Percentiles rank a stretch among this genome's conserved stretches.
These are phyloP conservation scores for Pluvianellus socialis DNA, from an alignment of 2,113 vertebrate genomes.

Conservation along the genomic window DNA sequence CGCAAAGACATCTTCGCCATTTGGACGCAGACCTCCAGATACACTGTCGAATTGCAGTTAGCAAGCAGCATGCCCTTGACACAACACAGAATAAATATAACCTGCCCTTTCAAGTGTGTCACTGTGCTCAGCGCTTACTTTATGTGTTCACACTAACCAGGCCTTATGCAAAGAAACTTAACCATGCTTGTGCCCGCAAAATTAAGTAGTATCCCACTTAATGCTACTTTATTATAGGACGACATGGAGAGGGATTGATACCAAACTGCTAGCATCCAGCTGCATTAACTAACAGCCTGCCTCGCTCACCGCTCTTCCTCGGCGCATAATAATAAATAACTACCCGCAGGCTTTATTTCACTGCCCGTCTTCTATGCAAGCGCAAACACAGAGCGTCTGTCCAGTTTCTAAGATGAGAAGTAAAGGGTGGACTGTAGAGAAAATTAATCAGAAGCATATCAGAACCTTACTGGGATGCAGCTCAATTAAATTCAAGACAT, in stretches of 20 bases:
- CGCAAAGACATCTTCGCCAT: conserved; percentile 20
- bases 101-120: conserved; percentile 40
- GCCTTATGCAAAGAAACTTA: not conserved
- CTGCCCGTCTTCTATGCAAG: not conserved
- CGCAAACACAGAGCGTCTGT: not conserved
- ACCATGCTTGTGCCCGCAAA: not conserved
- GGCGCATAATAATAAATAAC: conserved; percentile 4
- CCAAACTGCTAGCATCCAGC: not conserved
- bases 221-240: not conserved
- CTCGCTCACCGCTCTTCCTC: not conserved
- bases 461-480: conserved; percentile 38
- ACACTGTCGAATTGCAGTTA: conserved; percentile 44
- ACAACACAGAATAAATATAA: conserved; percentile 49
- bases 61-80: conserved; percentile 43
- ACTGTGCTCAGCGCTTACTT: not conserved
- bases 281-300: not conserved
- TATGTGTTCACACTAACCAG: not conserved
- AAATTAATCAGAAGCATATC: conserved; percentile 45
- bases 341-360: conserved; percentile 36
- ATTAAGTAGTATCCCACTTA: not conserved
- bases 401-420: conserved; percentile 7
- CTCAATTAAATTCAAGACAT: conserved; percentile 52
- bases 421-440: not conserved
- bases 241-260: not conserved
- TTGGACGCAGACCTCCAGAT: conserved; percentile 14